Conservation (phyloP, 53 echinoderm and acorn worm species). For the Mesocentrotus franciscanus region DNA sequence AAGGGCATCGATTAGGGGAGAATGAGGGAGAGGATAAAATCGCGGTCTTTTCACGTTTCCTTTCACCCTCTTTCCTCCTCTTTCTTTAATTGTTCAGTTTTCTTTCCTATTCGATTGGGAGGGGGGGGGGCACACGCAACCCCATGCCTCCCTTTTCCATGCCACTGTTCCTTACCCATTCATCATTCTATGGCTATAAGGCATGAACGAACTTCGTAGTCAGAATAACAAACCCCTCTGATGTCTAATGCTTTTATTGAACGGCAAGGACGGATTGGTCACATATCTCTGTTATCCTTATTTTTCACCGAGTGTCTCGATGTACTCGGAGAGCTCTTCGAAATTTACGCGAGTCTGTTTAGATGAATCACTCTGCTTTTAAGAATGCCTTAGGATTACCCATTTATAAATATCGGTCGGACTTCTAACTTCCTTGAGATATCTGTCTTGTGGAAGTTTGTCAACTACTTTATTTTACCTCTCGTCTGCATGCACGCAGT, state of each 20-base stretch:
- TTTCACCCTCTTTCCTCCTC: background rate
- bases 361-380: constrained; percentile 30
- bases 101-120: background rate
- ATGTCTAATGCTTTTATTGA: background rate
- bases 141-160: background rate
- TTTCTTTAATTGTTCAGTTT: background rate
- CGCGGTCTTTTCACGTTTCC: background rate
- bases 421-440: background rate
- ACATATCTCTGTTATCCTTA: background rate
- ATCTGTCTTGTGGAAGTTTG: background rate
- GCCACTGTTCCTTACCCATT: background rate
- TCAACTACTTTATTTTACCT: background rate
- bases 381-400: constrained; percentile 28
- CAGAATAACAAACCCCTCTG: background rate
- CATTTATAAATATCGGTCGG: constrained; percentile 14
- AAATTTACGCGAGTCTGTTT: background rate
- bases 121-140: background rate
- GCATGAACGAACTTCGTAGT: background rate
- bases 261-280: background rate
- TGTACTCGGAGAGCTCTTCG: background rate
- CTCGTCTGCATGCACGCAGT: background rate
- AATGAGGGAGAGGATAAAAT: too few relatives aligned
- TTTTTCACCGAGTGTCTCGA: background rate
- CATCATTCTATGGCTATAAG: background rate
- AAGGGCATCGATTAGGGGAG: too few relatives aligned